Conservation (phyloP, 92 coral and sea anemone genomes). For the Galaxea fascicularis region DNA sequence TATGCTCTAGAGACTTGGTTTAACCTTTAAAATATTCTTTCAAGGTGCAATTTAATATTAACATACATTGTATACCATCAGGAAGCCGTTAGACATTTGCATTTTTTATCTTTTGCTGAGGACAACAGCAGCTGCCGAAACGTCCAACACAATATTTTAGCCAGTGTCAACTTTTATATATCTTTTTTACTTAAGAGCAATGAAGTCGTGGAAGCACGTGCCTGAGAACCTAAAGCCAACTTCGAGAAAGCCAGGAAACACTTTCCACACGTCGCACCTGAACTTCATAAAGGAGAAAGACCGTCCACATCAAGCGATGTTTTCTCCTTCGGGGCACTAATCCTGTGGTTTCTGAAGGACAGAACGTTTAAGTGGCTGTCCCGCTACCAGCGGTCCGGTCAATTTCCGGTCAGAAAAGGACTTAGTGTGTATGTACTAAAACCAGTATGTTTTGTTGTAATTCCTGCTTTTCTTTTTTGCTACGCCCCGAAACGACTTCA, state of each 20-base stretch:
- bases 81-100: slow-evolving; percentile 19
- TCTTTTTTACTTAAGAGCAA: too few species aligned
- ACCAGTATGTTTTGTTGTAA: too few species aligned
- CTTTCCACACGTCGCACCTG: background rate
- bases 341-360: background rate
- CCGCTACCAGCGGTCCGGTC: too few species aligned
- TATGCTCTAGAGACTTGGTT: too few species aligned
- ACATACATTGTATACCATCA: too few species aligned
- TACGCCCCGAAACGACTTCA: too few species aligned
- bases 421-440: too few species aligned
- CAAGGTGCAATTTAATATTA: background rate
- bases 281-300: background rate
- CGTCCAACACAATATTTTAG: slow-evolving; percentile 11
- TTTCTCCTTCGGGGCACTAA: background rate
- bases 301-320: background rate
- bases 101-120: slow-evolving; percentile 16
- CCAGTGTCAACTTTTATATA: background rate
- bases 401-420: too few species aligned
- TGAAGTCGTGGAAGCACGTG: too few species aligned
- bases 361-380: too few species aligned
- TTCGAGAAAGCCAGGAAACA: background rate
- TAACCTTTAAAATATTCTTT: too few species aligned
- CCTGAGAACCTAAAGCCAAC: background rate
- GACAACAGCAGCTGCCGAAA: slow-evolving; percentile 7
- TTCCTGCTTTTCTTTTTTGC: too few species aligned